Evolutionary conservation across 1,140 invertebrate species (phyloP).

Genomic region (Ephestia elutella): DNA sequence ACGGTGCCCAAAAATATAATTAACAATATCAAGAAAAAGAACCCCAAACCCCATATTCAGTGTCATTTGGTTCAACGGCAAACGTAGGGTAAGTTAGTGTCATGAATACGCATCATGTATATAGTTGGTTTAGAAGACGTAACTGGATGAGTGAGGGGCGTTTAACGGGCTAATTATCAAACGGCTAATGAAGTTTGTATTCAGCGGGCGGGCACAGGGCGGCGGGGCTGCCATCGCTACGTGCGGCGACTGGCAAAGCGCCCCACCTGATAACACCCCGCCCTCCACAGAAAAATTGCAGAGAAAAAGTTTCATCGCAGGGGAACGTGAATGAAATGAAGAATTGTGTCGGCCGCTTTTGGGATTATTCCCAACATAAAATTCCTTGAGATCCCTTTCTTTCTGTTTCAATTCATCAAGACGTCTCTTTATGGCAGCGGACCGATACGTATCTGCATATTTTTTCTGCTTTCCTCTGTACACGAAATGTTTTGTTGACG

Average conservation of each 20-base stretch:
- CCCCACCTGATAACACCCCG: constrained; percentile 70
- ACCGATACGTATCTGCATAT: constrained; percentile 19
- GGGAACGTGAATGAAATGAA: constrained; percentile 74
- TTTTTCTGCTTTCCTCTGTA: constrained; percentile 11
- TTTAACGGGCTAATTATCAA: constrained; percentile 76
- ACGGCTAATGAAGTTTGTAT: constrained; percentile 75
- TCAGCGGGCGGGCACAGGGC: constrained; percentile 58
- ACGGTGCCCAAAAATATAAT: too few relatives aligned
- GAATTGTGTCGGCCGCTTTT: constrained; percentile 71
- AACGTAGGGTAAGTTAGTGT: too few relatives aligned
- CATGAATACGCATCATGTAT: neutral
- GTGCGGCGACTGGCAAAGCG: constrained; percentile 66
- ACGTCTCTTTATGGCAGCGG: constrained; percentile 38
- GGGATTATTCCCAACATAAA: constrained; percentile 69
- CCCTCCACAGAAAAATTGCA: constrained; percentile 72
- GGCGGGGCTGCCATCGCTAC: constrained; percentile 43
- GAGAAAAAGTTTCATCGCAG: constrained; percentile 74
- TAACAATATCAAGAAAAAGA: too few relatives aligned
- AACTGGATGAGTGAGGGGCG: constrained; percentile 61
- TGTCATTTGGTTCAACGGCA: too few relatives aligned
- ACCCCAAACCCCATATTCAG: too few relatives aligned
- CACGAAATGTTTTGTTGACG: neutral
- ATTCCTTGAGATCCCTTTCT: constrained; percentile 63
- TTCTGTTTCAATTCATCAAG: constrained; percentile 67
- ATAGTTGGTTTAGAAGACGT: constrained; percentile 48